Percentiles rank a stretch among this genome's conserved stretches.
Evolutionary conservation across 2,888 invertebrate species (phyloP).

Genomic region (Neoaliturus tenellus): DNA sequence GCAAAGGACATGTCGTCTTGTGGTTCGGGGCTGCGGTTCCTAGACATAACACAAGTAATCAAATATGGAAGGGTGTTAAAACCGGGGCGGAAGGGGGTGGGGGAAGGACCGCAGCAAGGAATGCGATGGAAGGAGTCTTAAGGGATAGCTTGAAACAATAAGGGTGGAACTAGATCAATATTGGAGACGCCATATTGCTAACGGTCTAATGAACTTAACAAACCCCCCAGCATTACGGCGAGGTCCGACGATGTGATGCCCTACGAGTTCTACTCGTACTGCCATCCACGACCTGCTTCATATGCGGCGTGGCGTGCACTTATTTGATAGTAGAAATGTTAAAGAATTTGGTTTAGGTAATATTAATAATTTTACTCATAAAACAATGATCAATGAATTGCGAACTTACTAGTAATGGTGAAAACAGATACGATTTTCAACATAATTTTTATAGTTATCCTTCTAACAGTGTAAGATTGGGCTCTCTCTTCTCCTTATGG

Average conservation of each 20-base stretch:
- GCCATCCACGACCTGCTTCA: no score
- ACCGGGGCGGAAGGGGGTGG: slow-evolving; percentile 1
- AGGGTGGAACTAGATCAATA: slow-evolving; percentile 56
- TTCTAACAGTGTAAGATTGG: no score
- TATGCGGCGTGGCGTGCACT: no score
- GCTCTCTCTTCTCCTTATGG: no score
- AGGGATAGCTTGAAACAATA: slow-evolving; percentile 56
- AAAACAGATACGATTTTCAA: no score
- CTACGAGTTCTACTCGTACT: background rate
- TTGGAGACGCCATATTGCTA: slow-evolving; percentile 50
- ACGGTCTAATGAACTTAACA: slow-evolving; percentile 51
- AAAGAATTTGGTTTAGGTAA: no score
- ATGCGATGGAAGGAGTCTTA: slow-evolving; percentile 52
- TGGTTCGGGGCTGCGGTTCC: slow-evolving; percentile 6
- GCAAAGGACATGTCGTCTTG: slow-evolving; percentile 48
- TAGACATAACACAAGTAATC: slow-evolving; percentile 48
- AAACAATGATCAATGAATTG: no score
- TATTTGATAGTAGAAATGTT: no score
- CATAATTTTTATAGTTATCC: no score
- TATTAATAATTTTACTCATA: no score
- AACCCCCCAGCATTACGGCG: background rate
- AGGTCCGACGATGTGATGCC: background rate
- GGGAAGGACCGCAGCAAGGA: slow-evolving; percentile 49
- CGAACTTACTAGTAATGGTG: no score
- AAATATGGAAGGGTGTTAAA: slow-evolving; percentile 49